A percentile compares a stretch with the other conserved stretches of the same genome.
Evolutionary conservation across 2,888 invertebrate species (phyloP).

Genomic region (Corbicula japonica): DNA sequence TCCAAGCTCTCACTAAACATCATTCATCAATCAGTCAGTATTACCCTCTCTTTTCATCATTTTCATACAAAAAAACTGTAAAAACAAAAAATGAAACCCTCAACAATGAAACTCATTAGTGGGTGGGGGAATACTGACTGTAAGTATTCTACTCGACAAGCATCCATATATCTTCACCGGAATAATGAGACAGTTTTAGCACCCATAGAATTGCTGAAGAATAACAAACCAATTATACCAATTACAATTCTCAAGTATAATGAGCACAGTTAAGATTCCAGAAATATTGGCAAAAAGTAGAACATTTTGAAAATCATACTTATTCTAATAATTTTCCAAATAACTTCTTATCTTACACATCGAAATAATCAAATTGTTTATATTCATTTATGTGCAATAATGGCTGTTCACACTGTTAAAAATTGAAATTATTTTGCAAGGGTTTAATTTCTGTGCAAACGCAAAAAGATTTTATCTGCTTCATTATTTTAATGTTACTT

Average conservation of each 20-base stretch:
- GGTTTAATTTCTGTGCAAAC: too few relatives aligned
- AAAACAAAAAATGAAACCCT: conserved; percentile 15
- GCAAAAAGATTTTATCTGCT: too few relatives aligned
- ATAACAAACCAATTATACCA: conserved; percentile 55
- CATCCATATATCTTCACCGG: conserved; percentile 35
- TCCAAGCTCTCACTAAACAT: too few relatives aligned
- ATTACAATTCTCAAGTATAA: conserved; percentile 48
- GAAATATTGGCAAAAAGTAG: too few relatives aligned
- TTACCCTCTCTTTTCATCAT: conserved; percentile 33
- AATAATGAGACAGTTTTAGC: conserved; percentile 54
- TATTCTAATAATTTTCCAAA: too few relatives aligned
- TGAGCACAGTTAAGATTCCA: conserved; percentile 22
- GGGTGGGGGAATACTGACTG: conserved; percentile 31
- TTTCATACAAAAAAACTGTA: conserved; percentile 6
- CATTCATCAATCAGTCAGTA: conserved; percentile 42
- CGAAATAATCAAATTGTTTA: too few relatives aligned
- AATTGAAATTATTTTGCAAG: too few relatives aligned
- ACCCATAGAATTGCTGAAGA: conserved; percentile 51
- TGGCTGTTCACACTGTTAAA: too few relatives aligned
- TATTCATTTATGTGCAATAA: too few relatives aligned
- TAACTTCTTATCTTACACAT: too few relatives aligned
- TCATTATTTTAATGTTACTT: too few relatives aligned
- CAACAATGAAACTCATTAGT: conserved; percentile 49
- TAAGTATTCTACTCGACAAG: conserved; percentile 22
- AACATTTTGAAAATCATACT: too few relatives aligned